phyloP scores from a whole-genome alignment of 2,797 vertebrate genomes.

The Champsocephalus esox region DNA sequence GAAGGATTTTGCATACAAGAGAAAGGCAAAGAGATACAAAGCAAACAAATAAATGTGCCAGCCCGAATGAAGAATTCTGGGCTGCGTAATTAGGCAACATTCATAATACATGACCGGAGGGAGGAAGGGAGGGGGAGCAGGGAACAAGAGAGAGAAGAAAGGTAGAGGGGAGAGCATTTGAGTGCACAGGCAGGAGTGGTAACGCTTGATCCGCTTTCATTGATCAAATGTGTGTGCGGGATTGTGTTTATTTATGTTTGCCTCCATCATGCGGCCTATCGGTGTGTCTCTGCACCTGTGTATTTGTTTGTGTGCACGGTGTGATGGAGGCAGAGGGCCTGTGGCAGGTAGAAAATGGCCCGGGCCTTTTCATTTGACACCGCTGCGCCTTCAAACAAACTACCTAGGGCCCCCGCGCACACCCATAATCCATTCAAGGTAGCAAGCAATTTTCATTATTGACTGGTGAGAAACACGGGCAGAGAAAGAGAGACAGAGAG shows the following conservation, averaged over 20 bases:
- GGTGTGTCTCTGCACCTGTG: conserved; percentile 33
- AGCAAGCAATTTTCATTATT: conserved; percentile 88
- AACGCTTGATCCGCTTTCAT: conserved; percentile 62
- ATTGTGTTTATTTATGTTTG: conserved; percentile 45
- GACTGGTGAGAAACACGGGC: conserved; percentile 81
- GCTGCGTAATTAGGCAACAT: conserved; percentile 83
- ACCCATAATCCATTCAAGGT: conserved; percentile 87
- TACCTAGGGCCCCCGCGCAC: conserved; percentile 78
- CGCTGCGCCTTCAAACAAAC: conserved; percentile 84
- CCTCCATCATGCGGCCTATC: conserved; percentile 48
- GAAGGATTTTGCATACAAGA: conserved; percentile 84
- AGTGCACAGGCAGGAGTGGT: conserved; percentile 40
- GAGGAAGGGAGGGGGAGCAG: not conserved
- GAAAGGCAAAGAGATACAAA: conserved; percentile 77
- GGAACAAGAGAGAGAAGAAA: conserved; percentile 28
- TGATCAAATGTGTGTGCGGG: conserved; percentile 60
- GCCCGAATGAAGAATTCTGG: conserved; percentile 73
- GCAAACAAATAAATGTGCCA: conserved; percentile 81
- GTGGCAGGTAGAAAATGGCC: conserved; percentile 83
- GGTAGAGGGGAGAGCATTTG: conserved; percentile 38
- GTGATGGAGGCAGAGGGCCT: conserved; percentile 72
- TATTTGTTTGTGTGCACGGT: conserved; percentile 36
- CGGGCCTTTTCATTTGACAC: conserved; percentile 84
- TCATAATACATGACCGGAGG: conserved; percentile 82
- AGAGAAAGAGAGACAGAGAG: conserved; percentile 52